Evolutionary conservation across 2,797 vertebrate genomes (phyloP).

Genomic region (Smutsia gigantea): DNA sequence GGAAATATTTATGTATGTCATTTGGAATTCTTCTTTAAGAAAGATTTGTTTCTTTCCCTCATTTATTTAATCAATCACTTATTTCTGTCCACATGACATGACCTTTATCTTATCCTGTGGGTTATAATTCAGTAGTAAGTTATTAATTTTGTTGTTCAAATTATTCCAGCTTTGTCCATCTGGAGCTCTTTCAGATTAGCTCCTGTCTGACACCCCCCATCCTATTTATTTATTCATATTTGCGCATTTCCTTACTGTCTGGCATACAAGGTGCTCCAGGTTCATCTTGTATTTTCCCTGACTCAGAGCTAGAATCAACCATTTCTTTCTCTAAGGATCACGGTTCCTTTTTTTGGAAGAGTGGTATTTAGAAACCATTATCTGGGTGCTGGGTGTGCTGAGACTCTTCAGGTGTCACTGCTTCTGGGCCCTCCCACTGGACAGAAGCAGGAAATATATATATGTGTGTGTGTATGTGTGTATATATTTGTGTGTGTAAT

Average conservation of each 20-base stretch:
- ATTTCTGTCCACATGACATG: background rate
- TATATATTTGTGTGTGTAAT: background rate
- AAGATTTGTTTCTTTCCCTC: background rate
- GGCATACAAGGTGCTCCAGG: background rate
- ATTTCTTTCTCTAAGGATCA: background rate
- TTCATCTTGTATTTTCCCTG: background rate
- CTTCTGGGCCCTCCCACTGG: background rate
- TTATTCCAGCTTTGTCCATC: background rate
- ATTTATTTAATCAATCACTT: background rate
- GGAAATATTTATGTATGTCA: rapidly evolving
- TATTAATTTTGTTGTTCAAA: background rate
- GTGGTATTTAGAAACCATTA: background rate
- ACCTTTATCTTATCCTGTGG: background rate
- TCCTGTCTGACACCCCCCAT: background rate
- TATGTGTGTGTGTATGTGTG: too few relatives aligned
- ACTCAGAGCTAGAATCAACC: background rate
- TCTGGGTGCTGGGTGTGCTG: background rate
- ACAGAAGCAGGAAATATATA: background rate
- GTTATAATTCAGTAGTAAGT: background rate
- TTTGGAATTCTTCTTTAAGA: background rate
- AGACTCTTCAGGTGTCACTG: rapidly evolving
- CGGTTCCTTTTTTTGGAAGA: background rate
- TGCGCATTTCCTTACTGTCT: background rate
- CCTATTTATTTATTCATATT: rapidly evolving
- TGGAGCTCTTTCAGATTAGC: background rate